Evolutionary conservation across 2,113 vertebrate species (phyloP).

Genomic region (Pelusios castaneus): DNA sequence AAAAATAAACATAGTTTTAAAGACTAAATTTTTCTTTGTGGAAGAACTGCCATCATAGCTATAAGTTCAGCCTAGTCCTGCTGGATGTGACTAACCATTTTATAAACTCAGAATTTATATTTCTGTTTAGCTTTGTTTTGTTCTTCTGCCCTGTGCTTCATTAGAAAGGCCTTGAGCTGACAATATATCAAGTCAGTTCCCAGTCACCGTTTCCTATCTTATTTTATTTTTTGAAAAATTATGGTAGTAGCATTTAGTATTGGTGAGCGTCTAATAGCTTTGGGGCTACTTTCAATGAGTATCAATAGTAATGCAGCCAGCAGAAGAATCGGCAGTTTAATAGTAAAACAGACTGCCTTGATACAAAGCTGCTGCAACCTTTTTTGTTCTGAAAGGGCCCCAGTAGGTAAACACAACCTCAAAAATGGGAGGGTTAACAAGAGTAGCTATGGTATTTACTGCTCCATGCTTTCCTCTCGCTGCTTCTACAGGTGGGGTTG

Average conservation of each 20-base stretch:
- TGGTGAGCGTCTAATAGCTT: slow-evolving; percentile 44
- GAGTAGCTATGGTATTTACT: not conserved
- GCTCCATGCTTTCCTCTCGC: not conserved
- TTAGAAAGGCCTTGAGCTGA: slow-evolving; percentile 47
- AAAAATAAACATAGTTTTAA: not conserved
- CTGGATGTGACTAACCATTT: slow-evolving; percentile 28
- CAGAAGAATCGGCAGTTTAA: not conserved
- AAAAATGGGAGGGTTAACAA: not conserved
- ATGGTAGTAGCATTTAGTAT: slow-evolving; percentile 46
- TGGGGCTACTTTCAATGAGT: slow-evolving; percentile 16
- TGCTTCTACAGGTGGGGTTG: not conserved
- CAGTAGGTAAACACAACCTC: not conserved
- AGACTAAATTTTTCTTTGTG: slow-evolving; percentile 34
- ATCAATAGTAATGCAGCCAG: slow-evolving; percentile 20
- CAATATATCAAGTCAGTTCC: slow-evolving; percentile 36
- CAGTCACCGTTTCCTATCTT: slow-evolving; percentile 52
- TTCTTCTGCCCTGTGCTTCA: slow-evolving; percentile 49
- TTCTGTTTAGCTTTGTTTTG: slow-evolving; percentile 51
- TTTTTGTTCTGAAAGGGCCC: slow-evolving; percentile 4
- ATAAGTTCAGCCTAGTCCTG: not conserved
- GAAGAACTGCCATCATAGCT: slow-evolving; percentile 6
- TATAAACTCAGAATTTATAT: slow-evolving; percentile 59
- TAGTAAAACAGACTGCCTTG: not conserved
- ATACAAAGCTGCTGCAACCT: not conserved
- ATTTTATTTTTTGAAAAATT: slow-evolving; percentile 60